phyloP scores from a whole-genome alignment of 2,797 vertebrate genomes.

The Sciurus carolinensis region DNA sequence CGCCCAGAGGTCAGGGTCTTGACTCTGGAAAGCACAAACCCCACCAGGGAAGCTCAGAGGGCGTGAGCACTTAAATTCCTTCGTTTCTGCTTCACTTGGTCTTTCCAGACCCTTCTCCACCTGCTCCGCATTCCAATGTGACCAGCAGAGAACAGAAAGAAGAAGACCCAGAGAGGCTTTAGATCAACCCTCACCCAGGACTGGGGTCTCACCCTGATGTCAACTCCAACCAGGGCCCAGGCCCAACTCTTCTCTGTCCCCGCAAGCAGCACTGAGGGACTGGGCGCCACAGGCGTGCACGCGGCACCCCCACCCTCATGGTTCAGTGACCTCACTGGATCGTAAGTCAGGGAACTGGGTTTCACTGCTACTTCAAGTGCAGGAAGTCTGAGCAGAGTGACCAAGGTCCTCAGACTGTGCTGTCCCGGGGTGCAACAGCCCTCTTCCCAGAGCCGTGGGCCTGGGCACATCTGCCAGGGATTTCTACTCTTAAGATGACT shows the following conservation, averaged over 20 bases:
- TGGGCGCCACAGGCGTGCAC: too few relatives aligned
- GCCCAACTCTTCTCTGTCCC: not conserved
- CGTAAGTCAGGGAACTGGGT: not conserved
- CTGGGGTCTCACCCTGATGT: not conserved
- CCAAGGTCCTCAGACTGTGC: not conserved
- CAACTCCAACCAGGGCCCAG: not conserved
- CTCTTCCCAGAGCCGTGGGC: too few relatives aligned
- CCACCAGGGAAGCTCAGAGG: not conserved
- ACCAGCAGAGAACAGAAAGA: not conserved
- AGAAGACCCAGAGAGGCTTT: not conserved
- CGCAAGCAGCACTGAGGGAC: too few relatives aligned
- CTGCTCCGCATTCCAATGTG: fast-evolving
- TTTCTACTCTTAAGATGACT: not conserved
- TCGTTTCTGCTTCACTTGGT: not conserved
- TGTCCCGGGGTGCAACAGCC: not conserved
- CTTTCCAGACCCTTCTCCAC: not conserved
- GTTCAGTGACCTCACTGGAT: not conserved
- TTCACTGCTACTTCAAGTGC: not conserved
- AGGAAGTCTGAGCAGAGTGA: not conserved
- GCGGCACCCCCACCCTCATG: not conserved
- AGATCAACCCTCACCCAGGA: not conserved
- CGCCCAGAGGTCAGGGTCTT: not conserved
- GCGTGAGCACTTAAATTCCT: not conserved
- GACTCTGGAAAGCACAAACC: not conserved
- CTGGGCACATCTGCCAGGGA: not conserved